Conservation (phyloP, 1,140 invertebrate genomes). For the Homarus americanus region DNA sequence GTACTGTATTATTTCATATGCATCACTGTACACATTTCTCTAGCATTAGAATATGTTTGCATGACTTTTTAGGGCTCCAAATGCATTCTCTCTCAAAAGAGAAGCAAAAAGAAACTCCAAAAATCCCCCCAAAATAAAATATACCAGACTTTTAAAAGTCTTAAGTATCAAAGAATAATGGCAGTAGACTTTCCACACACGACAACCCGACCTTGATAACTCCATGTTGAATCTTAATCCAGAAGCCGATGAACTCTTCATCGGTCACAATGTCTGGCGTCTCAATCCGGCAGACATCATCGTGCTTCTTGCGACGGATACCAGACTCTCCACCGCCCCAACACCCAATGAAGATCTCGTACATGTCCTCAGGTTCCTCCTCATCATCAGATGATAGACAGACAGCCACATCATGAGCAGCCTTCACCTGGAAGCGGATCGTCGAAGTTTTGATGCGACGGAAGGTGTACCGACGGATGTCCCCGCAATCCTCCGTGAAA, state of each 20-base stretch:
- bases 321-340: constrained; percentile 72
- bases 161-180: too few species aligned
- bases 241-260: constrained; percentile 66
- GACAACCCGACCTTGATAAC: constrained; percentile 70
- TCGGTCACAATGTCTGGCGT: constrained; percentile 71
- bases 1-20: not conserved
- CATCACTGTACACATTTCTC: not conserved
- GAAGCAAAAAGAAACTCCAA: too few species aligned
- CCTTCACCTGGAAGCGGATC: constrained; percentile 71
- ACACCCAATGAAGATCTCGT: constrained; percentile 75
- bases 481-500: constrained; percentile 64
- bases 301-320: constrained; percentile 58
- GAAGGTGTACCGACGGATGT: constrained; percentile 55
- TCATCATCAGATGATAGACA: constrained; percentile 68
- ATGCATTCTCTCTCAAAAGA: too few species aligned
- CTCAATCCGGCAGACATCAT: constrained; percentile 66
- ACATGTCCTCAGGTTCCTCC: constrained; percentile 70
- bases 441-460: constrained; percentile 68
- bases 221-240: constrained; percentile 71
- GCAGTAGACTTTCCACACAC: too few species aligned
- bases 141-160: not conserved
- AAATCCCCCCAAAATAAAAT: too few species aligned
- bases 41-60: too few species aligned
- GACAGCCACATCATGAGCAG: constrained; percentile 72
- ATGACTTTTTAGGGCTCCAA: too few species aligned